These are phyloP conservation scores for Napeogenes sylphis DNA, from an alignment of 2,888 invertebrate genomes.

Conservation along the genomic window DNA sequence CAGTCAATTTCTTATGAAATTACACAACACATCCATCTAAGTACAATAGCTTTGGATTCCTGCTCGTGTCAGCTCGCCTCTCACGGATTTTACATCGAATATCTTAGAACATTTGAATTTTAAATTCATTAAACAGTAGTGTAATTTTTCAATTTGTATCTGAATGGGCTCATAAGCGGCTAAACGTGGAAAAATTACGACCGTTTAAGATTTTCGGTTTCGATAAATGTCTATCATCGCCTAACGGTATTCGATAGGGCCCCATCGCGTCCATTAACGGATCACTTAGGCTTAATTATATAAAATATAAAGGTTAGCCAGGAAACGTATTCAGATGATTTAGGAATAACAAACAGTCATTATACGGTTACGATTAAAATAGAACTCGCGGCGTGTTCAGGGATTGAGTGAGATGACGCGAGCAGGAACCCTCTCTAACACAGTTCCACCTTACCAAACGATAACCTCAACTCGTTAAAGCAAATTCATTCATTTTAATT, in stretches of 20 bases:
- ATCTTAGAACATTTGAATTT: slow-evolving; percentile 10
- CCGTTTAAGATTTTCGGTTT: slow-evolving; percentile 44
- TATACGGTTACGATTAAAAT: slow-evolving; percentile 23
- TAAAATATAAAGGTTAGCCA: slow-evolving; percentile 41
- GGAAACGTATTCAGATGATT: slow-evolving; percentile 40
- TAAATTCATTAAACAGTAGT: slow-evolving; percentile 36
- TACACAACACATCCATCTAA: slow-evolving; percentile 66
- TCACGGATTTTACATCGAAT: not conserved
- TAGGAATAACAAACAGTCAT: slow-evolving; percentile 37
- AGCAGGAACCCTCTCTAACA: slow-evolving; percentile 60
- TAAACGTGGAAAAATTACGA: slow-evolving; percentile 45
- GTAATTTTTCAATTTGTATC: slow-evolving; percentile 46
- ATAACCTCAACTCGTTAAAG: slow-evolving; percentile 56
- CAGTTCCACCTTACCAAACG: slow-evolving; percentile 71
- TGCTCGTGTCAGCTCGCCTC: slow-evolving; percentile 41
- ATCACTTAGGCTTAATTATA: slow-evolving; percentile 54
- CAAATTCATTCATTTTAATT: slow-evolving; percentile 39
- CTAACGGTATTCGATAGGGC: slow-evolving; percentile 41
- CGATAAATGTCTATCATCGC: slow-evolving; percentile 42
- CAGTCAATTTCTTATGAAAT: slow-evolving; percentile 76
- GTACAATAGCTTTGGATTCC: slow-evolving; percentile 62
- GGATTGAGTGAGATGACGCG: slow-evolving; percentile 32
- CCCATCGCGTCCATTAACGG: slow-evolving; percentile 50
- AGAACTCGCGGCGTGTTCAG: slow-evolving; percentile 21
- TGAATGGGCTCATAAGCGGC: slow-evolving; percentile 42